Evolutionary conservation across 1,140 invertebrate genomes (phyloP), one percentile per base, ranked within the genome.

Genomic region (Drosophila prosaltans): DNA sequence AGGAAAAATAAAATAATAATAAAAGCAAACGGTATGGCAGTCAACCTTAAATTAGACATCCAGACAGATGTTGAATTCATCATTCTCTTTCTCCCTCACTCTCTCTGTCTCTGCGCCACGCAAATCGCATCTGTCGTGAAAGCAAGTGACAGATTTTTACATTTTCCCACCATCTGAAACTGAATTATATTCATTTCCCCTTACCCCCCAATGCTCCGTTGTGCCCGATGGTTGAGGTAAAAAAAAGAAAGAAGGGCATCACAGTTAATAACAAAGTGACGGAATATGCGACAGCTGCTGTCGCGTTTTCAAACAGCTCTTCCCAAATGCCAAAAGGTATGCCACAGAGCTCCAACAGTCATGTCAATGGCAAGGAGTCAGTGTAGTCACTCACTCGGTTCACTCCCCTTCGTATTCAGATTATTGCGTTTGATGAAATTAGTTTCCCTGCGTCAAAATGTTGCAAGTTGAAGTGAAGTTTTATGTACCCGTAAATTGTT

Each of bases 251-350:
- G 60, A 72, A 72, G 64, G 76, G 72, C 72, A 76, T 32, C 70
- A 48, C 76, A 77, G 80, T 88, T 86, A 86, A 85, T 86, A 86
- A 86, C 68, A 88, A 88, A 86, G 83, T 83, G 84, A 88, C 55
- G 80, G 76, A 75, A 75, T 71, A 58, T 11, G 76, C 83, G 83
- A 86, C 83, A 89, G 83, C 80, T 89, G 83, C 83, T 86, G 84
- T 83, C 83, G 84, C 76, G 77, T 80, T 78, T 86, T 86, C 76
- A 77, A 88, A 80, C 76, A 88, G 73, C 83, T 88, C 83, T 88
- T 69, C 73, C 80, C 80, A 83, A 86, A 88, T 88, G 83, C 80
- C 82, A 88, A 82, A 88, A 86, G 82, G 72, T 86, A 81, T 76
- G 73, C 74, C 65, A 61, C 36, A 63, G 57, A 41, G 45, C 40